Evolutionary conservation across 2,888 invertebrate genomes (phyloP).

Genomic region (Mycalesis mineus): DNA sequence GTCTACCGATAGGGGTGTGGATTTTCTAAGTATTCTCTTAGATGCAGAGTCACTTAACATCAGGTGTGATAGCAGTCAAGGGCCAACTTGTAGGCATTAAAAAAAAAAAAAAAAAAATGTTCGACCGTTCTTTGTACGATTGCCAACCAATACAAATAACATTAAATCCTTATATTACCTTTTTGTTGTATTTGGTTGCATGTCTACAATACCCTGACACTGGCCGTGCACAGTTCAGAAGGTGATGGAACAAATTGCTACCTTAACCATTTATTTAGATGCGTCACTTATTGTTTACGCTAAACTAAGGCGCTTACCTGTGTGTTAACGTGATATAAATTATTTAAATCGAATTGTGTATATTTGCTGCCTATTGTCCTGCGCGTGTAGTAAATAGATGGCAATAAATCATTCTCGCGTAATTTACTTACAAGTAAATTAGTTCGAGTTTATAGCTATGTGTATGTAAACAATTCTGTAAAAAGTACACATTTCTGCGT

Average conservation of each 20-base stretch:
- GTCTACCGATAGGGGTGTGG: too few relatives aligned
- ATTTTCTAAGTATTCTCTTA: too few relatives aligned
- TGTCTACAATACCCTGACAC: conserved; percentile 11
- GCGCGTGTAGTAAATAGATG: conserved; percentile 3
- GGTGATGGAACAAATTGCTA: conserved; percentile 23
- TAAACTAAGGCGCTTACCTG: conserved; percentile 11
- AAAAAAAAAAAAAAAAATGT: too few relatives aligned
- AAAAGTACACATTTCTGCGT: too few relatives aligned
- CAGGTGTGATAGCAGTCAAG: too few relatives aligned
- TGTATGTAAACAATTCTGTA: too few relatives aligned
- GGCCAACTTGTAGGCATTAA: too few relatives aligned
- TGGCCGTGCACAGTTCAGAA: conserved; percentile 17
- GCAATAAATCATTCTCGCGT: conserved; percentile 14
- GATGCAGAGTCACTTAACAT: too few relatives aligned
- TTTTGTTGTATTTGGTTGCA: not conserved
- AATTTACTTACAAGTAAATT: not conserved
- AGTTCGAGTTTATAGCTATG: not conserved
- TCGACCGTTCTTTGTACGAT: too few relatives aligned
- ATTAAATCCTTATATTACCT: too few relatives aligned
- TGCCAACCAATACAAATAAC: too few relatives aligned
- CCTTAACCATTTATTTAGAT: conserved; percentile 11
- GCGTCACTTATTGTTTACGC: conserved; percentile 22
- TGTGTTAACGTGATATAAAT: conserved; percentile 7
- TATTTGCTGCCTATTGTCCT: conserved; percentile 13
- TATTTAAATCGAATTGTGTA: conserved; percentile 7